phyloP scores from a whole-genome alignment of 1,140 invertebrate genomes.

The Aethina tumida region DNA sequence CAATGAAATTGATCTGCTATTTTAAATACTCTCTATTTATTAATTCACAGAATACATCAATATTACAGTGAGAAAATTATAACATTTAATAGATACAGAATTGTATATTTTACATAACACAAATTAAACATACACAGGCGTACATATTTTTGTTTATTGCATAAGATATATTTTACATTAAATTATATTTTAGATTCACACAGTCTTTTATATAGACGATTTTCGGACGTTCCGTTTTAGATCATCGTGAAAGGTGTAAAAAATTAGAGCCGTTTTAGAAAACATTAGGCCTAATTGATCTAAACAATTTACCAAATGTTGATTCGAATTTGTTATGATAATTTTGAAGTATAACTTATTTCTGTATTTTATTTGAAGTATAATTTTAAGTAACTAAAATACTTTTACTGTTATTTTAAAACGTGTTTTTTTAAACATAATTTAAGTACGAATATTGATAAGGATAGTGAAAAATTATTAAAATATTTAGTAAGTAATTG shows the following conservation, averaged over 20 bases:
- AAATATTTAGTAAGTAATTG: no score
- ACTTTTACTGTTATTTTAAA: no score
- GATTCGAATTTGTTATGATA: no score
- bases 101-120: neutral
- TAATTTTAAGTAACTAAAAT: no score
- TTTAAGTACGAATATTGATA: constrained; percentile 7
- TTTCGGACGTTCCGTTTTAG: constrained; percentile 2
- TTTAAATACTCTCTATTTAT: constrained; percentile 11
- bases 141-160: constrained; percentile 10
- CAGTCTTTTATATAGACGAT: constrained; percentile 10
- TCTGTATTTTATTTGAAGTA: no score
- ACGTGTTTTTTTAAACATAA: neutral
- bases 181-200: constrained; percentile 7
- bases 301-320: no score
- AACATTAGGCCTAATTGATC: no score
- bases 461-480: no score
- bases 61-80: neutral
- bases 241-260: neutral
- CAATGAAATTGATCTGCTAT: neutral
- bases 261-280: constrained; percentile 8
- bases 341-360: no score
- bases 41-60: constrained; percentile 10
- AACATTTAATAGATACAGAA: constrained; percentile 7
- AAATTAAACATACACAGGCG: constrained; percentile 5
- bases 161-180: constrained; percentile 4